phyloP scores from a whole-genome alignment of 2,888 invertebrate genomes.

The Pollenia angustigena region DNA sequence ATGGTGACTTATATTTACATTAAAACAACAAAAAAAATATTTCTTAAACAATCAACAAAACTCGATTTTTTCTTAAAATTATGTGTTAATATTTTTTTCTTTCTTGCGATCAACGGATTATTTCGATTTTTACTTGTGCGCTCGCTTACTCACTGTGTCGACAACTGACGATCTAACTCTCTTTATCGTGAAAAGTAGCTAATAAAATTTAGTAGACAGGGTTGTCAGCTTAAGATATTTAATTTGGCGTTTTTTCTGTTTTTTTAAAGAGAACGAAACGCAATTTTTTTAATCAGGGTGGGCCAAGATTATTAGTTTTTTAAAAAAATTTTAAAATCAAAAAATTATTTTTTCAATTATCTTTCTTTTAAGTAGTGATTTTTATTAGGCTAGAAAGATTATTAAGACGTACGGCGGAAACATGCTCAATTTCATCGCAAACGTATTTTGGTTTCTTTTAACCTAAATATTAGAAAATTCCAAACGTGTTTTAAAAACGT shows the following conservation, averaged over 20 bases:
- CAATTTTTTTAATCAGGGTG: slow-evolving; percentile 14
- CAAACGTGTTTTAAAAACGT: too few species aligned
- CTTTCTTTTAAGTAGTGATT: too few species aligned
- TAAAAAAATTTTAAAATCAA: too few species aligned
- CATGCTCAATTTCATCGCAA: too few species aligned
- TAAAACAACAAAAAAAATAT: slow-evolving; percentile 54
- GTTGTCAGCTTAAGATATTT: slow-evolving; percentile 50
- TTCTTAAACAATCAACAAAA: slow-evolving; percentile 54
- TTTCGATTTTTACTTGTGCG: slow-evolving; percentile 49
- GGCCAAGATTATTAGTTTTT: slow-evolving; percentile 10
- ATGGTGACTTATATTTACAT: slow-evolving; percentile 50
- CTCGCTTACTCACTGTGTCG: slow-evolving; percentile 75
- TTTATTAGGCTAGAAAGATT: too few species aligned
- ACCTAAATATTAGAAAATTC: too few species aligned
- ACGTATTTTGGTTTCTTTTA: too few species aligned
- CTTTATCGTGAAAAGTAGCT: slow-evolving; percentile 60
- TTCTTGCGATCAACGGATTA: slow-evolving; percentile 38
- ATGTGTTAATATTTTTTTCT: slow-evolving; percentile 21
- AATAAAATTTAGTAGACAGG: slow-evolving; percentile 58
- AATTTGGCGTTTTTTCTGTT: slow-evolving; percentile 38
- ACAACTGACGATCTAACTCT: slow-evolving; percentile 73
- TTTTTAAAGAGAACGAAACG: background rate
- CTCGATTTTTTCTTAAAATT: slow-evolving; percentile 53
- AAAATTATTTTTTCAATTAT: too few species aligned
- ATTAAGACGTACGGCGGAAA: too few species aligned